Conservation (phyloP, 2,113 vertebrate species). For the Apodemus sylvaticus region DNA sequence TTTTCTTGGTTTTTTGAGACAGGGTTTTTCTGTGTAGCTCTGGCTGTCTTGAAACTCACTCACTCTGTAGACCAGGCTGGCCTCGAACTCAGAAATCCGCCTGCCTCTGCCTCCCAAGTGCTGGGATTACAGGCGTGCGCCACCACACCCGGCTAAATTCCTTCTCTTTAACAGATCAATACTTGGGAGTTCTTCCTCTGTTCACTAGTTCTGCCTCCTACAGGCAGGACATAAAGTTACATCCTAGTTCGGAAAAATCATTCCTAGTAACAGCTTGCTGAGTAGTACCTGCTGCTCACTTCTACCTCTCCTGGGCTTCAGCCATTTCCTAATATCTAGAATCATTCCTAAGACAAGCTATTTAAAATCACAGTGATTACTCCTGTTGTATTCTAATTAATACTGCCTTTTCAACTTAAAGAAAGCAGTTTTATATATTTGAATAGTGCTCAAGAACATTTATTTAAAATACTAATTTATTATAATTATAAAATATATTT, state of each 20-base stretch:
- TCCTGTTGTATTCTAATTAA: background rate
- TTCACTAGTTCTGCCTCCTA: background rate
- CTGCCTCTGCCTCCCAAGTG: too few relatives aligned
- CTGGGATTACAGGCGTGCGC: too few relatives aligned
- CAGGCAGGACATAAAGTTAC: background rate
- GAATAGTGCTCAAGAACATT: background rate
- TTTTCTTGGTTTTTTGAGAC: too few relatives aligned
- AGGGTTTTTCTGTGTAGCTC: too few relatives aligned
- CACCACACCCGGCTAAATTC: too few relatives aligned
- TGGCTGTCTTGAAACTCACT: too few relatives aligned
- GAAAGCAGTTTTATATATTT: slow-evolving; percentile 21
- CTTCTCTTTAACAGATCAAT: background rate
- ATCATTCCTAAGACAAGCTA: background rate
- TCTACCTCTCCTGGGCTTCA: background rate
- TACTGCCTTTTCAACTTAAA: background rate
- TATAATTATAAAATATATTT: too few relatives aligned
- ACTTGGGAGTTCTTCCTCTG: background rate
- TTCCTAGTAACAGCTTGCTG: background rate
- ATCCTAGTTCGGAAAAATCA: background rate
- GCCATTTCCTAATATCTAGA: background rate
- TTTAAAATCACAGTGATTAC: background rate
- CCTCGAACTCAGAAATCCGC: too few relatives aligned
- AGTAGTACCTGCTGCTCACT: slow-evolving; percentile 4
- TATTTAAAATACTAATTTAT: background rate
- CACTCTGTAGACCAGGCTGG: too few relatives aligned